Base-by-base conservation (phyloP, 1,140 invertebrate genomes). In the Cecropterus lyciades region DNA sequence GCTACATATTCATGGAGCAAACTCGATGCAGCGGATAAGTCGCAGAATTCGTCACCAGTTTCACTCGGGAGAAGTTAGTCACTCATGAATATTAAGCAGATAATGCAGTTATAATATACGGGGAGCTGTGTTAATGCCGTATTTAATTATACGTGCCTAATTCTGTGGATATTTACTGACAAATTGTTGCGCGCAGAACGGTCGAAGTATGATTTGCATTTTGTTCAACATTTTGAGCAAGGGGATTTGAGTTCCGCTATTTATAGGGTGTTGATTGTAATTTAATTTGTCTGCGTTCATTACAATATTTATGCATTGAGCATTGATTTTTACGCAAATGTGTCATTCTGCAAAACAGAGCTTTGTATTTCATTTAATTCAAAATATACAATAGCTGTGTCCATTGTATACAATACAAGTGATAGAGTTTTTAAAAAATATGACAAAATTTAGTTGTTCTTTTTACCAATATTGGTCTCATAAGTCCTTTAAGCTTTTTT, bases 31-130 rank as follows among this genome's bases (percentile, higher is more conserved):
- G 60, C 66, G 71, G 80, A 82, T 83, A 84, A 89, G 79, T 83
- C 81, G 68, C 57, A 67, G 73, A 80, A 84, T 82, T 87, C 74
- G 73, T 82, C 82, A 82, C 85, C 82, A 78, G 79, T 84, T 80
- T 75, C 75, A 82, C 84, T 85, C 70, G 69, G 57, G 67, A 51
- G 74, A 85, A 87, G 81, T 85, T 87, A 80, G 68, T 66, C 66
- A 62, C 77, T 87, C 80, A 86, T 90, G 87, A 87, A 90, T 90
- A 90, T 84, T 85, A 80, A 87, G 73, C 57, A 68, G 73, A 81
- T 87, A 86, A 90, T 87, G 84, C 84, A 87, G 83, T 90, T 90
- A 89, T 86, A 83, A 87, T 82, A 77, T 70, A 81, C 79, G 75
- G 59, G 62, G 73, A 68, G 67, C 74, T 73, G 59, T 67, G 69